These are phyloP conservation scores for Neogale vison DNA, from an alignment of 2,113 vertebrate species.

Conservation along the genomic window DNA sequence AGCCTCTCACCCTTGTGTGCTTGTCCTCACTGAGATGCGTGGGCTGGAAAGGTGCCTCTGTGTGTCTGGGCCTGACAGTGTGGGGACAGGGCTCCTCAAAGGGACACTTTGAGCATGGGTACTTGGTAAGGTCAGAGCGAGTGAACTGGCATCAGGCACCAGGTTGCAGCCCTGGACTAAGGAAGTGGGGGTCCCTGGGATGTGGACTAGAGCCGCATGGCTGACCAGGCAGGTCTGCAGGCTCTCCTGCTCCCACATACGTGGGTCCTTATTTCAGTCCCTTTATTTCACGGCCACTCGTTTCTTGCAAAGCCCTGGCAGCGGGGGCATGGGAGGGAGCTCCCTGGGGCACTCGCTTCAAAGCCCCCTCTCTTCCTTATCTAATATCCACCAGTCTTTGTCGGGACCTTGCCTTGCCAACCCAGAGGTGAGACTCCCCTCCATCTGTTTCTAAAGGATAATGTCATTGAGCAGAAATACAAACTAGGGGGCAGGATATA, in stretches of 20 bases:
- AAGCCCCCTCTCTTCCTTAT: neutral
- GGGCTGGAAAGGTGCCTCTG: neutral
- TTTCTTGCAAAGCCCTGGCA: neutral
- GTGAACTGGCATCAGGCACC: neutral
- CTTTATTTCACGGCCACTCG: neutral
- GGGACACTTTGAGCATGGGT: neutral
- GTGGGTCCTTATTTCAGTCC: neutral
- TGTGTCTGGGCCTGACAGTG: neutral
- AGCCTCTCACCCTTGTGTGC: neutral
- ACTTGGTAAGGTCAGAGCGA: neutral
- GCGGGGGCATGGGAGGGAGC: neutral
- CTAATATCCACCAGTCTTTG: neutral
- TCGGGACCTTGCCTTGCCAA: neutral
- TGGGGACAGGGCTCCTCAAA: neutral
- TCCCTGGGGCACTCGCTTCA: neutral
- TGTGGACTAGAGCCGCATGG: too few species aligned
- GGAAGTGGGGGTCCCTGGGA: neutral
- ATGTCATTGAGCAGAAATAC: neutral
- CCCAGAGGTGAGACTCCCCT: neutral
- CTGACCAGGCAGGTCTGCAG: neutral
- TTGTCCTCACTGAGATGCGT: neutral
- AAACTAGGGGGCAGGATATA: neutral
- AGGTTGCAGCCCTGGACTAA: neutral
- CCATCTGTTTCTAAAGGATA: neutral
- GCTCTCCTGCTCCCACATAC: accelerated